phyloP scores from a whole-genome alignment of 2,797 vertebrate genomes.

The Trachurus trachurus region DNA sequence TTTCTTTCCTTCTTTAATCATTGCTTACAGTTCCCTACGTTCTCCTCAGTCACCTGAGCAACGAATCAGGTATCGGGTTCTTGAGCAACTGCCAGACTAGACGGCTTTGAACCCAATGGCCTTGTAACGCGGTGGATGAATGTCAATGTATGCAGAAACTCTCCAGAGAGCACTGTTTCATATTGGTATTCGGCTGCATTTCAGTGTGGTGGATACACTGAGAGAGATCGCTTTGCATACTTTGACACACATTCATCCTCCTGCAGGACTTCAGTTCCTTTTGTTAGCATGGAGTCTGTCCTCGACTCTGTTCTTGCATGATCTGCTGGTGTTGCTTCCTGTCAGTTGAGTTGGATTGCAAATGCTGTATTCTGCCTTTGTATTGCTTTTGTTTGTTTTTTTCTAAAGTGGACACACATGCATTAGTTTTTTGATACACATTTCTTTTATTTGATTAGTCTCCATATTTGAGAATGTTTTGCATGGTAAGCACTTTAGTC shows the following conservation, averaged over 20 bases:
- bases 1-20: constrained; percentile 69
- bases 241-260: constrained; percentile 63
- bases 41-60: constrained; percentile 96
- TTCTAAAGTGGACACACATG: constrained; percentile 1
- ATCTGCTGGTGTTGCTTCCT: constrained; percentile 61
- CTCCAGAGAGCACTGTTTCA: constrained; percentile 32
- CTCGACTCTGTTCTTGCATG: constrained; percentile 75
- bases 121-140: constrained; percentile 64
- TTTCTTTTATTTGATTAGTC: constrained; percentile 38
- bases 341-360: constrained; percentile 47
- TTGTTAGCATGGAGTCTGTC: constrained; percentile 69
- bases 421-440: constrained; percentile 32
- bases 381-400: constrained; percentile 20
- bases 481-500: constrained; percentile 72
- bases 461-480: constrained; percentile 54
- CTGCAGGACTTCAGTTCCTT: constrained; percentile 39
- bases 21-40: constrained; percentile 86
- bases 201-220: constrained; percentile 8
- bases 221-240: constrained; percentile 62
- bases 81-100: constrained; percentile 56
- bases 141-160: constrained; percentile 73
- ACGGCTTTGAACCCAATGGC: constrained; percentile 57
- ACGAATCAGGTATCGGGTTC: constrained; percentile 95
- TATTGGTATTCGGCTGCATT: constrained; percentile 18
- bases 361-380: constrained; percentile 30